These are phyloP conservation scores for Spatulosminthurus flaviceps DNA, from an alignment of 2,888 invertebrate genomes.

Conservation along the genomic window DNA sequence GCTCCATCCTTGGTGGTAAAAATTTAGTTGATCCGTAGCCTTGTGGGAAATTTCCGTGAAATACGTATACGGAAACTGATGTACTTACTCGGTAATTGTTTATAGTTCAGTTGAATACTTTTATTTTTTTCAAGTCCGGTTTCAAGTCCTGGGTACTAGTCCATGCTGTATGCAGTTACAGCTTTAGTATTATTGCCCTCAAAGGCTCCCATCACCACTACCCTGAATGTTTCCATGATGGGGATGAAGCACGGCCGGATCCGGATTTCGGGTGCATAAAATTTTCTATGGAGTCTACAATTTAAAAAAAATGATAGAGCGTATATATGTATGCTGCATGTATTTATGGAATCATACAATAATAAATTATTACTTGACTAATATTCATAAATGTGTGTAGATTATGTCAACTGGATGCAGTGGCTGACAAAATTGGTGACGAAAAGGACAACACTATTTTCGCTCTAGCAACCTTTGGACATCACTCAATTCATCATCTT, in stretches of 20 bases:
- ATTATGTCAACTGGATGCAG: slow-evolving; percentile 77
- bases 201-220: slow-evolving; percentile 81
- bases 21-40: too few relatives aligned
- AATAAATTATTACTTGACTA: background rate
- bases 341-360: background rate
- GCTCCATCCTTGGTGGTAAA: slow-evolving; percentile 54
- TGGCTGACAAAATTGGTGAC: slow-evolving; percentile 75
- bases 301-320: too few relatives aligned
- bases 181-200: slow-evolving; percentile 72
- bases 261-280: slow-evolving; percentile 64
- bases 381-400: background rate
- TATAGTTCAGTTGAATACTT: too few relatives aligned
- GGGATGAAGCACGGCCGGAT: slow-evolving; percentile 62
- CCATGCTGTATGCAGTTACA: slow-evolving; percentile 51
- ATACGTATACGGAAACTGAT: too few relatives aligned
- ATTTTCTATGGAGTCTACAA: too few relatives aligned
- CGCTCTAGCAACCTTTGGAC: slow-evolving; percentile 75
- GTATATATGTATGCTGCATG: too few relatives aligned
- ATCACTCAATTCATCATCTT: slow-evolving; percentile 81
- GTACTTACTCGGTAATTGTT: too few relatives aligned
- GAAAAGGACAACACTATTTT: slow-evolving; percentile 5
- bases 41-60: too few relatives aligned
- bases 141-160: slow-evolving; percentile 55
- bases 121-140: slow-evolving; percentile 20
- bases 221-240: slow-evolving; percentile 69